Conservation (phyloP, 1,140 invertebrate species). For the Portunus trituberculatus region DNA sequence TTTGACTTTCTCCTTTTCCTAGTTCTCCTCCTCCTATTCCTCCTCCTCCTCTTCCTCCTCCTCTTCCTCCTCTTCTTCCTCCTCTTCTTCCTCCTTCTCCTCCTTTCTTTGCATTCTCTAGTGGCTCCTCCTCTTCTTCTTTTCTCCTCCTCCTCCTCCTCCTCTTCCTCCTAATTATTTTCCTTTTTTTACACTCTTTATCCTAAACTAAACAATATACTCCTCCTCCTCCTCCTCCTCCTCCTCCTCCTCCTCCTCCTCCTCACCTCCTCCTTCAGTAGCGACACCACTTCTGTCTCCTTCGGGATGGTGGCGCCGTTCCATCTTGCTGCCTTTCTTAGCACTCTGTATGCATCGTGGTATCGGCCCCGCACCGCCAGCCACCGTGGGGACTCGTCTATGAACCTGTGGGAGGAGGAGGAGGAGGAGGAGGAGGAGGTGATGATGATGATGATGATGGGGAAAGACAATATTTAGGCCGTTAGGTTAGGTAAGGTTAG, state of each 20-base stretch:
- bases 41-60: too few relatives aligned
- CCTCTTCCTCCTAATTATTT: background rate
- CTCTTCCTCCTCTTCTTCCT: too few relatives aligned
- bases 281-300: too few relatives aligned
- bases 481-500: too few relatives aligned
- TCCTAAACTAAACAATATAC: background rate
- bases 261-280: background rate
- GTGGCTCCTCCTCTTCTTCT: background rate
- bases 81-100: background rate
- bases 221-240: background rate
- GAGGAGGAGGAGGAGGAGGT: too few relatives aligned
- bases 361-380: constrained; percentile 62
- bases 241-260: background rate
- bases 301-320: background rate
- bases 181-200: background rate
- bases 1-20: too few relatives aligned
- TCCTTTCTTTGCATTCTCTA: background rate
- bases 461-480: too few relatives aligned
- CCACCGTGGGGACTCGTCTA: constrained; percentile 76
- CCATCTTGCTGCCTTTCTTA: constrained; percentile 36
- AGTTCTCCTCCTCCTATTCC: too few relatives aligned
- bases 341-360: background rate
- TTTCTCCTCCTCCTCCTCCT: background rate
- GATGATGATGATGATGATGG: too few relatives aligned
- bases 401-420: constrained; percentile 29